phyloP scores from a whole-genome alignment of 2,113 vertebrate genomes.

The Ailurus styani region DNA sequence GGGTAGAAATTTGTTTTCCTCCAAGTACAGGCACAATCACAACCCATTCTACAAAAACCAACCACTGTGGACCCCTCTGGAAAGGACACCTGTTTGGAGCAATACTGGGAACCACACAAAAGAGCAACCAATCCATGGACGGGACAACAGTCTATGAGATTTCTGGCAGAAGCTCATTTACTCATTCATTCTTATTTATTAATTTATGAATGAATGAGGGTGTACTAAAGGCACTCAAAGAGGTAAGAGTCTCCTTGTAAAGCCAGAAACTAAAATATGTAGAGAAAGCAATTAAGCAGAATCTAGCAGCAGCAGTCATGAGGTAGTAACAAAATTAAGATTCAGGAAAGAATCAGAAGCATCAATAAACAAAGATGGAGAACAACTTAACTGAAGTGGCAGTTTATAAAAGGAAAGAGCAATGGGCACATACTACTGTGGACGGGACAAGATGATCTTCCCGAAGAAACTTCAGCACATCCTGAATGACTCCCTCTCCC shows the following conservation, averaged over 20 bases:
- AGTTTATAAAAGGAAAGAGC: background rate
- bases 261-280: background rate
- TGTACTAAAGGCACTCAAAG: background rate
- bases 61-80: background rate
- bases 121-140: background rate
- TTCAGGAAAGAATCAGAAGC: background rate
- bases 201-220: background rate
- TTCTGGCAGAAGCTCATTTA: background rate
- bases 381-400: background rate
- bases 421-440: background rate
- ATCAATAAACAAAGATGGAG: background rate
- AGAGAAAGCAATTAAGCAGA: background rate
- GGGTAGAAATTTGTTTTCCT: background rate
- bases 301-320: background rate
- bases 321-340: background rate
- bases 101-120: background rate
- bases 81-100: background rate
- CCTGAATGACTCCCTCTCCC: background rate
- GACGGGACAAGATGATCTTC: background rate
- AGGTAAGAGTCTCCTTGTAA: background rate
- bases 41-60: background rate
- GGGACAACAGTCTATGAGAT: background rate
- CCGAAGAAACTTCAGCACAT: background rate
- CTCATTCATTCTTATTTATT: background rate
- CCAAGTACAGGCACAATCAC: background rate